Evolutionary conservation across 1,140 invertebrate species (phyloP).

Genomic region (Diabrotica undecimpunctata): DNA sequence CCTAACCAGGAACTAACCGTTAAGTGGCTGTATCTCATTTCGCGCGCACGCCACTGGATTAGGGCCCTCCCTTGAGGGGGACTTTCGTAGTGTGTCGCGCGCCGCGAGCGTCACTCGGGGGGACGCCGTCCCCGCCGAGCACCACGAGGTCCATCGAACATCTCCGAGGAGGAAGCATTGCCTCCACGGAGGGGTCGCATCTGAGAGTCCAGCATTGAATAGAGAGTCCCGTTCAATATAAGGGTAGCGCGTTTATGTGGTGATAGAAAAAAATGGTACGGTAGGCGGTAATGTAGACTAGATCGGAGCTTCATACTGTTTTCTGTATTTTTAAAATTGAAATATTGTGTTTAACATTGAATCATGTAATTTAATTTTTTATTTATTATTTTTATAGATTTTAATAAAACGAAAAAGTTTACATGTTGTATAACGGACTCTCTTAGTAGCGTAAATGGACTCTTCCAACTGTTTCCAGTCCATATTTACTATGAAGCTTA

Average conservation of each 20-base stretch:
- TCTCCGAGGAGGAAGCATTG: conserved; percentile 35
- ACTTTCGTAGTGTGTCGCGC: conserved; percentile 14
- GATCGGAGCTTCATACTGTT: too few species aligned
- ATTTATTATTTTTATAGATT: too few species aligned
- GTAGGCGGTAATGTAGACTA: too few species aligned
- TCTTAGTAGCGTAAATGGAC: too few species aligned
- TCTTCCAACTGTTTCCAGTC: too few species aligned
- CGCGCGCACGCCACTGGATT: conserved; percentile 10
- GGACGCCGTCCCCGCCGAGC: conserved; percentile 21
- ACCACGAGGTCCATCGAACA: conserved; percentile 33
- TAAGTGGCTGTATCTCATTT: neutral
- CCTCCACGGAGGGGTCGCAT: conserved; percentile 30
- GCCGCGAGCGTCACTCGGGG: conserved; percentile 19
- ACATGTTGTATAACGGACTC: too few species aligned
- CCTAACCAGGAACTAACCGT: neutral
- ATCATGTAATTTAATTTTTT: too few species aligned
- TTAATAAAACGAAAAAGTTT: too few species aligned
- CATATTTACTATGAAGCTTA: too few species aligned
- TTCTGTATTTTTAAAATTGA: too few species aligned
- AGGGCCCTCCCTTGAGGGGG: conserved; percentile 12
- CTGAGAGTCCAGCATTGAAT: conserved; percentile 5
- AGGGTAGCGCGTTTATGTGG: neutral
- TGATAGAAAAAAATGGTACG: too few species aligned
- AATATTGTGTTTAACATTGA: too few species aligned
- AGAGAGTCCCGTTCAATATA: neutral